Evolutionary conservation across 2,113 vertebrate genomes (phyloP).

Genomic region (Hydrolagus affinis): DNA sequence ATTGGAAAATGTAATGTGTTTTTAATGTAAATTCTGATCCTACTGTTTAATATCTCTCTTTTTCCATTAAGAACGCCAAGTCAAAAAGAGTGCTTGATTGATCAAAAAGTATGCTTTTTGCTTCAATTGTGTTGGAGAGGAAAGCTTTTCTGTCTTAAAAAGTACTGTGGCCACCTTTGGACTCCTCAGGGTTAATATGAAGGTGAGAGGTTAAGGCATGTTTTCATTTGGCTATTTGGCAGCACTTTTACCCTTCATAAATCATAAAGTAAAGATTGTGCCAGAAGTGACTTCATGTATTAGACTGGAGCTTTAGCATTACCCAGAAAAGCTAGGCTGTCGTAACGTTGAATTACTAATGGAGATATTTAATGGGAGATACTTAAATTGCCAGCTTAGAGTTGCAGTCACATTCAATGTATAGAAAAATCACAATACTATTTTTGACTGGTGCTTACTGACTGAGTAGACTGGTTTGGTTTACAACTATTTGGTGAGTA

Average conservation of each 20-base stretch:
- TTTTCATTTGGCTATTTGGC: background rate
- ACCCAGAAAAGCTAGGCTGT: background rate
- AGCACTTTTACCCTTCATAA: background rate
- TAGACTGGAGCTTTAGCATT: background rate
- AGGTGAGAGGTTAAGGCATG: background rate
- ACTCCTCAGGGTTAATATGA: background rate
- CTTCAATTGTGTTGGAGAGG: background rate
- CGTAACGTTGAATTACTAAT: background rate
- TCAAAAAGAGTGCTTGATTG: background rate
- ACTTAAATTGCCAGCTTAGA: background rate
- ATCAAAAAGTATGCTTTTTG: too few relatives aligned
- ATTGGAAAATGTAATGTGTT: constrained; percentile 8
- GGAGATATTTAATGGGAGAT: too few relatives aligned
- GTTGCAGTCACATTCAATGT: background rate
- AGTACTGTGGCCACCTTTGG: background rate
- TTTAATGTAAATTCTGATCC: constrained; percentile 3
- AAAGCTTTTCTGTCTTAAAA: too few relatives aligned
- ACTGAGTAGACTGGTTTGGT: background rate
- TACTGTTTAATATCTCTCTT: background rate
- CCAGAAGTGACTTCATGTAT: background rate
- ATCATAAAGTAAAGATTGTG: background rate
- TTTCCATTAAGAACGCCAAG: background rate
- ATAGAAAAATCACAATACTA: background rate
- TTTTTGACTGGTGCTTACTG: background rate
- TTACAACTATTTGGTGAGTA: background rate